phyloP scores from a whole-genome alignment of 2,888 invertebrate species.

The Drosophila prostipennis region DNA sequence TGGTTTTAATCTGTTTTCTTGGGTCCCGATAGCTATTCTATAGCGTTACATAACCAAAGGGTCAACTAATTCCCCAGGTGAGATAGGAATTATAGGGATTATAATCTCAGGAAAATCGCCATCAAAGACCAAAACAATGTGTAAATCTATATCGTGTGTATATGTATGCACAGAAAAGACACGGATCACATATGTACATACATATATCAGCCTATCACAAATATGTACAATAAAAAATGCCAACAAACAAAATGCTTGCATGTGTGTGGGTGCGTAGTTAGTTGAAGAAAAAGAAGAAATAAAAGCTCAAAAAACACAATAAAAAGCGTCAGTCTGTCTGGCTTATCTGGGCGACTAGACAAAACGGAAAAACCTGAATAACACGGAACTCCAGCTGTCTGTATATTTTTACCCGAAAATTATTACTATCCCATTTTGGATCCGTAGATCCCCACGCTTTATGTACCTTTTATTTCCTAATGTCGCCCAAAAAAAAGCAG shows the following conservation, averaged over 20 bases:
- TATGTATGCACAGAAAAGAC: slow-evolving; percentile 8
- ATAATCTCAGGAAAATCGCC: neutral
- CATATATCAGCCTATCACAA: neutral
- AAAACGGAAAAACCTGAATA: neutral
- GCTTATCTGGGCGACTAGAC: slow-evolving; percentile 61
- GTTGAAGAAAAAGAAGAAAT: slow-evolving; percentile 13
- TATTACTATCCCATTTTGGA: neutral
- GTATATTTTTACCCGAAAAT: neutral
- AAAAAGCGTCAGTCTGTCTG: slow-evolving; percentile 61
- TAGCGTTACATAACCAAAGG: slow-evolving; percentile 19
- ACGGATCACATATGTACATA: slow-evolving; percentile 4
- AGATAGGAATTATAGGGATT: slow-evolving; percentile 2
- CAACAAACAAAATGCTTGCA: slow-evolving; percentile 33
- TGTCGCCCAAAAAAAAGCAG: slow-evolving; percentile 31
- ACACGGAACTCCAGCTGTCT: slow-evolving; percentile 21
- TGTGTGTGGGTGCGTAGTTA: slow-evolving; percentile 50
- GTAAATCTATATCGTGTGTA: slow-evolving; percentile 5
- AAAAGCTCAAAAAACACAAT: slow-evolving; percentile 10
- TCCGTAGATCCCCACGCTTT: slow-evolving; percentile 27
- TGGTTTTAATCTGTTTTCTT: slow-evolving; percentile 20
- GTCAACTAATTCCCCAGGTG: neutral
- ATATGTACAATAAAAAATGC: slow-evolving; percentile 5
- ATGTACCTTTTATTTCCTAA: slow-evolving; percentile 62
- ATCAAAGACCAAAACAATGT: slow-evolving; percentile 18
- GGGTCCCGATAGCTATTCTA: slow-evolving; percentile 3